Evolutionary conservation across 1,140 invertebrate species (phyloP).

Genomic region (Caenorhabditis latens): DNA sequence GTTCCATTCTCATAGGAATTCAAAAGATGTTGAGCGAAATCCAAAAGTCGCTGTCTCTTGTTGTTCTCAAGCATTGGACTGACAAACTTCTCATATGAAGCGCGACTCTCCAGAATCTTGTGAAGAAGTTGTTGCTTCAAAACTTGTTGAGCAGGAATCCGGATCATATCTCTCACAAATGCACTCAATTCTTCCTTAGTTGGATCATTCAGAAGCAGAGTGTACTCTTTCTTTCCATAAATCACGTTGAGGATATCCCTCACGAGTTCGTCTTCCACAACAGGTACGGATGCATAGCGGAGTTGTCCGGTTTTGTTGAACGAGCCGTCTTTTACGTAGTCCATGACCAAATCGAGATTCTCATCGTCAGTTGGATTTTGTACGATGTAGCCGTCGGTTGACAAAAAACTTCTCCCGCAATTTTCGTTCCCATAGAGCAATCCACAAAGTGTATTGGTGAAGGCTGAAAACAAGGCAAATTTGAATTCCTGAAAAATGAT

Average conservation of each 20-base stretch:
- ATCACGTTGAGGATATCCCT: constrained; percentile 1
- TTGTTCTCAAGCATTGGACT: constrained; percentile 7
- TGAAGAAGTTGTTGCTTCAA: constrained; percentile 14
- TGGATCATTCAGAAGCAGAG: constrained; percentile 13
- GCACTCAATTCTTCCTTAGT: not conserved
- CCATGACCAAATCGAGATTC: not conserved
- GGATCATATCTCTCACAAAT: not conserved
- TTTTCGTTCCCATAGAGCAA: not conserved
- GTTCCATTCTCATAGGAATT: not conserved
- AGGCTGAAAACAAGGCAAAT: too few species aligned
- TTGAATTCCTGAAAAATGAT: too few species aligned
- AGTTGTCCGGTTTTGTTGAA: constrained; percentile 14
- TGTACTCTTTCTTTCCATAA: not conserved
- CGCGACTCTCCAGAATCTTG: constrained; percentile 1
- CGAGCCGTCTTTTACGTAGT: not conserved
- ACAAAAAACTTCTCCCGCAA: not conserved
- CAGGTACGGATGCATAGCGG: not conserved
- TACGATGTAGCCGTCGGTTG: not conserved
- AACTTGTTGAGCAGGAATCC: not conserved
- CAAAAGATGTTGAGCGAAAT: not conserved
- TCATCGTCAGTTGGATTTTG: not conserved
- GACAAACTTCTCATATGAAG: not conserved
- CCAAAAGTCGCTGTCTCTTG: not conserved
- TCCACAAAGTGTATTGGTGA: not conserved
- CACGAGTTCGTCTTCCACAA: not conserved